Evolutionary conservation across 2,113 vertebrate genomes (phyloP).

Genomic region (Siniperca chuatsi): DNA sequence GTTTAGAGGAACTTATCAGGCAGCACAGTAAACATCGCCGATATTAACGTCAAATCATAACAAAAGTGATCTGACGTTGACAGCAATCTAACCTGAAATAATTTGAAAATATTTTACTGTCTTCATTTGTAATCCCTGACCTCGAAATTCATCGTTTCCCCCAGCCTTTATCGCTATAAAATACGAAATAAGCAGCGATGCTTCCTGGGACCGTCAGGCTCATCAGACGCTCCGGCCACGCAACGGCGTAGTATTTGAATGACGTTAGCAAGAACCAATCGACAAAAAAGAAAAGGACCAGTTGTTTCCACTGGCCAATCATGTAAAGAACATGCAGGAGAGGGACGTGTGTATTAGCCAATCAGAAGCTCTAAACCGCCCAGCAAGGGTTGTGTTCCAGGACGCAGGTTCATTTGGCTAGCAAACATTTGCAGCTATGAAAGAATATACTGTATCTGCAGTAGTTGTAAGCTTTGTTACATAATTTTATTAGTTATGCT

Average conservation of each 20-base stretch:
- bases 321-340: rapidly evolving
- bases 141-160: not conserved
- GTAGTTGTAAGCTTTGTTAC: conserved; percentile 6
- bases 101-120: conserved; percentile 21
- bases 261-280: conserved; percentile 68
- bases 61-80: conserved; percentile 7
- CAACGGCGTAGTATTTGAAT: conserved; percentile 44
- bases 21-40: conserved; percentile 61
- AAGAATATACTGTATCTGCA: conserved; percentile 7
- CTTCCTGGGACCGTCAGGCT: conserved; percentile 72
- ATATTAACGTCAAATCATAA: conserved; percentile 54
- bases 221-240: conserved; percentile 61
- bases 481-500: not conserved
- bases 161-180: conserved; percentile 49
- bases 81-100: not conserved
- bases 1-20: conserved; percentile 30
- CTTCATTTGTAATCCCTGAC: conserved; percentile 20
- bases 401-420: conserved; percentile 48
- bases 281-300: not conserved
- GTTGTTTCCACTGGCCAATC: conserved; percentile 56
- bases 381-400: not conserved
- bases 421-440: conserved; percentile 31
- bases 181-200: conserved; percentile 55
- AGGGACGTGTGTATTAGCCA: conserved; percentile 34
- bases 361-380: conserved; percentile 10